A percentile compares a stretch with the other conserved stretches of the same genome.
phyloP scores from a whole-genome alignment of 2,113 vertebrate genomes.

The Erythrolamprus reginae region DNA sequence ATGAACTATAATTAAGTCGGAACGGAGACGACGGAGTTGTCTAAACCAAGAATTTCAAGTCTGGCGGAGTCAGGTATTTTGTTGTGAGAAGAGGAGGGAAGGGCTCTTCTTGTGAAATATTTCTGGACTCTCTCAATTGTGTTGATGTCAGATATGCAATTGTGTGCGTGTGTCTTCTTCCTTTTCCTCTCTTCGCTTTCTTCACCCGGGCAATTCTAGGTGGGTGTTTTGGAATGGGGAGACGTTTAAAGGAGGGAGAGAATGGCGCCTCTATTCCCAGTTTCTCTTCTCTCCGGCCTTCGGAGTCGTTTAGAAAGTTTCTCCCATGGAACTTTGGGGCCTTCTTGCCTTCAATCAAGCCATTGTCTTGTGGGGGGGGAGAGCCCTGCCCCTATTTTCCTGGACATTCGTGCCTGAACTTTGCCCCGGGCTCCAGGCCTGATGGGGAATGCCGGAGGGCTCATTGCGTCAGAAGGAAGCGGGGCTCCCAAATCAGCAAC shows the following conservation, averaged over 20 bases:
- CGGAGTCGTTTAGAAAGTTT: neutral
- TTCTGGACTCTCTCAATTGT: no score
- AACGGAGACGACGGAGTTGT: no score
- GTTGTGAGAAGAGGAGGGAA: no score
- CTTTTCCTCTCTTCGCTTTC: neutral
- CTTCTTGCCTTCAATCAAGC: neutral
- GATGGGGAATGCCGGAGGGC: no score
- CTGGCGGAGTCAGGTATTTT: no score
- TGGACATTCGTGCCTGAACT: neutral
- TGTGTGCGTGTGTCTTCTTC: neutral
- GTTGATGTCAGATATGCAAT: no score
- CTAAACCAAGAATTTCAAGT: no score
- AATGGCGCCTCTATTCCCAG: slow-evolving; percentile 10
- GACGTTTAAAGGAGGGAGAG: neutral
- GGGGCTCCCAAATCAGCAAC: no score
- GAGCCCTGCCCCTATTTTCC: neutral
- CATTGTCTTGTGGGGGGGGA: neutral
- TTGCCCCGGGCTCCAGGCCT: neutral
- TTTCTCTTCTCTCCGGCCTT: neutral
- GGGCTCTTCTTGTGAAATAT: no score
- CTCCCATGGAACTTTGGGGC: neutral
- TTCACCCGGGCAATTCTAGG: neutral
- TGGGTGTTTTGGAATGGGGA: slow-evolving; percentile 19
- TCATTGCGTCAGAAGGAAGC: no score
- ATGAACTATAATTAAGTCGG: no score